These are phyloP conservation scores for Tuta absoluta DNA, from an alignment of 2,888 invertebrate species.

Conservation along the genomic window DNA sequence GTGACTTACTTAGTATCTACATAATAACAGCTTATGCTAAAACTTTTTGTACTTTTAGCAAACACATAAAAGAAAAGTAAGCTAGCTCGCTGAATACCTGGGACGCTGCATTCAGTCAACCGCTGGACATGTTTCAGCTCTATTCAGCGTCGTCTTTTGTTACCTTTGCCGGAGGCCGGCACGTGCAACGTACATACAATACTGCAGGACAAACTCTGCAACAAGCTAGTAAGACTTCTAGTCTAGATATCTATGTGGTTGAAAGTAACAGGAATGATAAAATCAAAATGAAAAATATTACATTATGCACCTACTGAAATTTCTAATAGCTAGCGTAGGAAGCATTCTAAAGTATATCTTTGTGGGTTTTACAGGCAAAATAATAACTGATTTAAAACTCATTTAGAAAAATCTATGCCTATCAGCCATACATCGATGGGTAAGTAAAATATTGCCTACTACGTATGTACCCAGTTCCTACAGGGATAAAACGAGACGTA, in stretches of 20 bases:
- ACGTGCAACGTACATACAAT: background rate
- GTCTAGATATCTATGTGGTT: no score
- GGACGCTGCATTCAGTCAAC: background rate
- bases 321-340: no score
- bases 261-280: no score
- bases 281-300: no score
- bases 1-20: no score
- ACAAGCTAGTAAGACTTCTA: background rate
- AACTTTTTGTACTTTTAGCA: background rate
- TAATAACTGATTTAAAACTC: no score
- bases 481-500: background rate
- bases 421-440: no score
- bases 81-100: background rate
- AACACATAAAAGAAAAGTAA: background rate
- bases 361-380: no score
- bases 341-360: no score
- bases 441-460: no score
- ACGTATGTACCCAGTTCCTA: background rate
- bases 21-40: background rate
- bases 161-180: background rate
- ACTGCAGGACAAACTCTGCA: background rate
- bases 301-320: no score
- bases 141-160: slow-evolving; percentile 3
- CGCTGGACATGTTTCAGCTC: slow-evolving; percentile 9
- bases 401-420: no score